Base-by-base conservation (phyloP, 2,888 invertebrate species). In the Nasonovia ribisnigri region DNA sequence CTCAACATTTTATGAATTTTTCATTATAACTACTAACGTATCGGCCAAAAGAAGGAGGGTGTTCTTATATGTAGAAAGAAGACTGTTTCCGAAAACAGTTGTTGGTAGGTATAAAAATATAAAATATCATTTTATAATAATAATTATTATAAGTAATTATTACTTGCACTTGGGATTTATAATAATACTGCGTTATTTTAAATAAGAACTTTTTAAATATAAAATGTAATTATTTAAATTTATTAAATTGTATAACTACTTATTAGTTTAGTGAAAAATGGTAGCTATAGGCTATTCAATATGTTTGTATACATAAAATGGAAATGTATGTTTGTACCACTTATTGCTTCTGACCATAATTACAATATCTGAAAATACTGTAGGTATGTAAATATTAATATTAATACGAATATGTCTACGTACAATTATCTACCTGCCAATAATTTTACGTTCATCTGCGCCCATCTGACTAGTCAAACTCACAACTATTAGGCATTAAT, bases 1-100 rank as follows among this genome's bases (percentile, higher is more conserved):
- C 90, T 90, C 26, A 6, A 77, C 90, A 48, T 67, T 67, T n/a
- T 26, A 36, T 67, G 90, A 46, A 46, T 77, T 90, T 67, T 77
- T 90, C 67, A 67, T 90, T 36, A 26, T 48, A 60, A 46, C 67
- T 36, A 67, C 67, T 16, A 67, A 67, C 67, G 10, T 67, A 67
- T 36, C n/a, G 36, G 67, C n/a, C n/a, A 36, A 67, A 67, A 16
- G 36, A n/a, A 13, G 16, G 67, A 20, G n/a, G 67, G n/a, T n/a
- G 67, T n/a, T 67, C 36, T 67, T 36, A 67, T 36, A 16, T n/a
- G 67, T 36, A 36, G 16, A 67, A 67, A n/a, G 5, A 16, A 16
- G n/a, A 36, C 67, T 36, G n/a, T 54, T 54, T 54, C 20, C 20
- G 24, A 16, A 67, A 67, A 67, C 36, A 36, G 16, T 67, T 36